Evolutionary conservation across 1,140 invertebrate species (phyloP), one percentile per base, ranked within the genome.

Genomic region (Papilio polyxenes): DNA sequence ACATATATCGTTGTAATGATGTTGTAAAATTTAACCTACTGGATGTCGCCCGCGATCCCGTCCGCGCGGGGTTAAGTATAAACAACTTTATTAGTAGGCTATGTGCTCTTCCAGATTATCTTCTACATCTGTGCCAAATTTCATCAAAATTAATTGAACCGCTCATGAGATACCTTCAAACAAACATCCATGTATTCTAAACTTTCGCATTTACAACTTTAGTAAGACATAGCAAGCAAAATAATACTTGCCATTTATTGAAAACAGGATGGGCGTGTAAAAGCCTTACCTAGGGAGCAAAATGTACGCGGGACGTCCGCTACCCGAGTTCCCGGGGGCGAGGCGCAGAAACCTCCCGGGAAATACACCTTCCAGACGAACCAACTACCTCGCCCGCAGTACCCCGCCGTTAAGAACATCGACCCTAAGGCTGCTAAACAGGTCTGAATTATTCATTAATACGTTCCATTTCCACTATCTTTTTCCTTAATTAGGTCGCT

Each of bases 341-440:
- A 89, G 9, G 76, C 84, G 15, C 87, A 89, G n/a, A 90, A 88
- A 65, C 89, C 89, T 3, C 91, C 92, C 0, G 94, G 95, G 62
- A 97, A 96, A 89, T 98, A 97, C 85, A 97, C 97, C 7, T 91
- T 97, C 79, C 97, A 97, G 79, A 96, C 96, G 7, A 96, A 96
- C 75, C 96, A 97, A 82, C 90, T 98, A 75, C 97, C 97, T 0
- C 91, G 95, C 75, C 97, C 97, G 0, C 97, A 97, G 87, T 96
- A 96, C 83, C 96, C 97, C 0, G 95, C 97, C 17, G 89, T 95
- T 72, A 95, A 94, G 83, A 92, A 96, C 62, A 95, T 95, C 48
- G 97, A 97, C 80, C 91, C 95, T 4, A 97, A 97, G 91, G 95
- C 95, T 11, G 96, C 96, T 48, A 98, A 98, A 92, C 97, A 97